Conservation (phyloP, 2,113 vertebrate genomes). For the Myrmophylax atrothorax region DNA sequence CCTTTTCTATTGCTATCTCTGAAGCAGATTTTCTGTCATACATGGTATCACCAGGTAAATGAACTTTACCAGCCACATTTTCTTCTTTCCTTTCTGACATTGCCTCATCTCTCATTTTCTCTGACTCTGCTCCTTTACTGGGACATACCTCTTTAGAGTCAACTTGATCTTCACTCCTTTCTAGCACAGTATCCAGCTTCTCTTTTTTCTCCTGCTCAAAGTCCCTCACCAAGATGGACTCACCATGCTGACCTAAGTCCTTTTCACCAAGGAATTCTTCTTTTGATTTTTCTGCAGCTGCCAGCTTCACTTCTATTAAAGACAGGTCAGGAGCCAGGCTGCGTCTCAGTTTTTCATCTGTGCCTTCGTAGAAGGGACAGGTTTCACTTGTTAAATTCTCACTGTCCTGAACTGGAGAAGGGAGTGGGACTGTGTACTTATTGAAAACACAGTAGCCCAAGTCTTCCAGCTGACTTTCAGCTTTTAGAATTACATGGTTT, state of each 20-base stretch:
- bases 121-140: slow-evolving; percentile 34
- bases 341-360: slow-evolving; percentile 75
- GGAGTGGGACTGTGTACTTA: slow-evolving; percentile 96
- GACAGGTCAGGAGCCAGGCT: slow-evolving; percentile 76
- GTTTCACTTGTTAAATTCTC: slow-evolving; percentile 76
- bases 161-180: slow-evolving; percentile 75
- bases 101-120: slow-evolving; percentile 8
- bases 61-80: neutral
- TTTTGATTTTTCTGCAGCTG: slow-evolving; percentile 78
- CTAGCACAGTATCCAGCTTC: slow-evolving; percentile 76
- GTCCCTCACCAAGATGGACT: slow-evolving; percentile 55
- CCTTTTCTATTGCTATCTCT: slow-evolving; percentile 25
- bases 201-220: slow-evolving; percentile 76
- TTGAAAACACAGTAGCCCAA: slow-evolving; percentile 98
- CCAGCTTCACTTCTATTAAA: slow-evolving; percentile 80
- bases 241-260: slow-evolving; percentile 46
- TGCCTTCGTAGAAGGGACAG: slow-evolving; percentile 77
- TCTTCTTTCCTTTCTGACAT: slow-evolving; percentile 40
- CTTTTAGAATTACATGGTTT: slow-evolving; percentile 82
- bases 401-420: slow-evolving; percentile 89
- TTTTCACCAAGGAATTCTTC: slow-evolving; percentile 67
- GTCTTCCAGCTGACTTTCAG: slow-evolving; percentile 93
- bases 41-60: neutral
- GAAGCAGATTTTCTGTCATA: slow-evolving; percentile 32
- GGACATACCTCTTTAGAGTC: slow-evolving; percentile 56